phyloP scores from a whole-genome alignment of 2,113 vertebrate species.

The Malurus melanocephalus region DNA sequence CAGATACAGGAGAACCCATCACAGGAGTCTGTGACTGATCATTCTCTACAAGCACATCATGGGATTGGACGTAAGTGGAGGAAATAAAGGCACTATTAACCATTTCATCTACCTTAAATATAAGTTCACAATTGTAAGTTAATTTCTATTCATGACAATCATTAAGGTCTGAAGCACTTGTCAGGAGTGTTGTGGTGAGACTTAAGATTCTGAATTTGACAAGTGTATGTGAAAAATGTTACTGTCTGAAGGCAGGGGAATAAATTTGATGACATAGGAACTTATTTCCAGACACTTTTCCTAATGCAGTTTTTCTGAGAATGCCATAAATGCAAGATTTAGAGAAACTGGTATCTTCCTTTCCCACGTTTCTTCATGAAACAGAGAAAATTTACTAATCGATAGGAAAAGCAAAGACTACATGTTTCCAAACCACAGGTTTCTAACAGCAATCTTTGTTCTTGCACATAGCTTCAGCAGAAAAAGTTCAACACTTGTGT shows the following conservation, averaged over 20 bases:
- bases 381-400: not conserved
- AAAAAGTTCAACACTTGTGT: not conserved
- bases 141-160: not conserved
- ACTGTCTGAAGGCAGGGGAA: not conserved
- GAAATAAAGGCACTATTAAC: not conserved
- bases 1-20: not conserved
- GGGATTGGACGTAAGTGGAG: rapidly evolving
- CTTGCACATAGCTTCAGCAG: not conserved
- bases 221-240: not conserved
- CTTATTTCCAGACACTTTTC: not conserved
- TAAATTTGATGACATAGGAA: not conserved
- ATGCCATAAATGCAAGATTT: not conserved
- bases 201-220: not conserved
- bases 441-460: not conserved
- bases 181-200: not conserved
- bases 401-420: not conserved
- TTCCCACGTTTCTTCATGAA: not conserved
- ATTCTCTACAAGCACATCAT: not conserved
- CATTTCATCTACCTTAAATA: not conserved
- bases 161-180: not conserved
- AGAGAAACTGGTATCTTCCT: not conserved
- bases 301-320: not conserved
- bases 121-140: not conserved
- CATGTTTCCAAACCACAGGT: not conserved
- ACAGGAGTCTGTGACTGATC: not conserved